Base-by-base conservation (phyloP, 2,888 invertebrate species). In the Ormyrus rosae region DNA sequence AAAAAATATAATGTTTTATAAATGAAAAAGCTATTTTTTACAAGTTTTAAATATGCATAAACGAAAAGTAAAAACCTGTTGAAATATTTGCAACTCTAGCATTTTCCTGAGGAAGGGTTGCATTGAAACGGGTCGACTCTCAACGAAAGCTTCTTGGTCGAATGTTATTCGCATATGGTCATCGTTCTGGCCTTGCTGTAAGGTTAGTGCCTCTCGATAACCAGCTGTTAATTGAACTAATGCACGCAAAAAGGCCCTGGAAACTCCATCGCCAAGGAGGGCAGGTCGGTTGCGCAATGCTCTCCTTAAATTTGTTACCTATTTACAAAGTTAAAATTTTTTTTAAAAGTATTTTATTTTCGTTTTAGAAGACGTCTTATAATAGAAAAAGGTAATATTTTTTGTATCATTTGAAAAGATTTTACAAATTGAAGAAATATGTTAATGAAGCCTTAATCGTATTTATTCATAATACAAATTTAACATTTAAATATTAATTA, bases 211-310 rank as follows among this genome's bases (percentile, higher is more conserved):
- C 91, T 98, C 98, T 83, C 97, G 93, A 91, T 98, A 98, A 83
- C 97, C 97, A 68, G 99, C 99, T 86, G 99, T 99, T 76, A 99
- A 92, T 90, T 96, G 96, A 10, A 99, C 99, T 84, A 99, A 92
- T 9, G 98, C 96, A 81, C 96, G 93, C 75, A 99, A 92, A 91
- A 99, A 99, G 65, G 98, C 96, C 87, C 97, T 94, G 4, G 98
- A 96, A 6, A 99, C 96, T 0, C 97, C 96, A 90, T 99, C 99
- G 0, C 98, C 98, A 79, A 97, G 92, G 78, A 95, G 92, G 71
- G 95, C 95, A 84, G 96, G 94, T 86, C 95, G 93, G 88, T 95
- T 95, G 87, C 95, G 95, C 86, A 97, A 92, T 82, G 95, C 94
- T 88, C 94, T 94, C 89, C 95, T 95, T 89, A 97, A 92, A 87